Evolutionary conservation across 2,797 vertebrate species (phyloP), one percentile per base, ranked within the genome.

Genomic region (Steatocranus sp.): DNA sequence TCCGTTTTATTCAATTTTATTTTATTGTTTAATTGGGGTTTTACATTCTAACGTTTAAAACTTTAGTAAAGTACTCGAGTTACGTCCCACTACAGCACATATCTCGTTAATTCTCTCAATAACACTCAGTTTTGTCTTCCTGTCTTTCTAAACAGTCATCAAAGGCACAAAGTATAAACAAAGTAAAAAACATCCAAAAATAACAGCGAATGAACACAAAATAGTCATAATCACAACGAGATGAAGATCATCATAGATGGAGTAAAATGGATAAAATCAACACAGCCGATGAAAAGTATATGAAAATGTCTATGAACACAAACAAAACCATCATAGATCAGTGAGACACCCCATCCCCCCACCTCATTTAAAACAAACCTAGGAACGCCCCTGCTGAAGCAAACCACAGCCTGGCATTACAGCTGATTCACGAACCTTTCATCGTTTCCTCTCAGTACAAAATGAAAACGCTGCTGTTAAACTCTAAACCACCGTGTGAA

Each of bases 401-500:
- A 68, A 10, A 68, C 6, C 36, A 17, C 63, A 0, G 36, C 2
- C 8, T 15, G 20, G 4, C 63, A 41, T 41, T 68, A 41, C 36
- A 41, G 63, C 36, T 41, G 20, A 6, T 23, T 23, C n/a, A 23
- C 20, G 36, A 43, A 17, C 20, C 36, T 43, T 68, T 25, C 63
- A 3, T 68, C 20, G 43, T 25, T 15, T 68, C 36, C 63, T 25
- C 20, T 43, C 36, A 23, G 36, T 17, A 7, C 63, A 5, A 43
- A 68, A 17, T 3, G 0, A 43, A 38, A 14, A 41, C n/a, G 0
- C 36, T 43, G 0, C 5, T 25, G 1, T 43, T 68, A 68, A 10
- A 41, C 63, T 6, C 0, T 0, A 23, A 41, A 2, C 3, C 0
- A 3, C 32, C n/a, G 3, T 0, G n/a, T 10, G 61, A 66, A 23